Evolutionary conservation across 2,113 vertebrate species (phyloP), one percentile per base, ranked within the genome.

Genomic region (Nanorana parkeri): DNA sequence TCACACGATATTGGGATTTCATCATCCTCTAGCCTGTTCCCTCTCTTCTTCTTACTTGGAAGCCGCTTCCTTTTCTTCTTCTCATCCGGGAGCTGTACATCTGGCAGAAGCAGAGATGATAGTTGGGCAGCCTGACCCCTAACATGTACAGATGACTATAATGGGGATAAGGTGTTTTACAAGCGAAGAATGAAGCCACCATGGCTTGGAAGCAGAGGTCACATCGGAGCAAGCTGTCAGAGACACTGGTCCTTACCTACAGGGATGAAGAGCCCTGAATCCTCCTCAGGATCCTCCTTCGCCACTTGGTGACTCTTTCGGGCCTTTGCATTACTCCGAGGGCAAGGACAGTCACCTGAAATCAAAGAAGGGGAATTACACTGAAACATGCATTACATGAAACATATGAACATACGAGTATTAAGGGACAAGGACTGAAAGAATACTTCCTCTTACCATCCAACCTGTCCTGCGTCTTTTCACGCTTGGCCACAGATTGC

Each of bases 1-100:
- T 95, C 95, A 54, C 94, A 93, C 68, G 95, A 92, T 8, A 85
- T 90, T 1, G 88, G 82, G 77, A 89, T 71, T 2, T 86, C 76
- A 7, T 81, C 84, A 10, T 87, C 89, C 19, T 77, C 88, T 0
- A 20, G 83, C 36, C 52, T 47, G 1, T 17, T 83, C 84, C 87
- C 93, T 56, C 88, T 86, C 11, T 89, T 91, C 71, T 88, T 69
- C 77, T 94, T 95, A 41, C 78, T 84, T 1, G 91, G 91, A 71
- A 85, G 88, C 72, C 86, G 90, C 72, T 87, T 90, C 84, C 87
- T 95, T 86, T 89, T 93, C 6, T 84, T 83, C 36, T 75, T 86
- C 67, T 84, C 41, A 23, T 90, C 92, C 28, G 81, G 90, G 0
- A 93, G 93, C 83, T 90, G 90, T 17, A 92, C 92, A 85, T 93